Evolutionary conservation across 2,888 invertebrate genomes (phyloP).

Genomic region (Hemaris fuciformis): DNA sequence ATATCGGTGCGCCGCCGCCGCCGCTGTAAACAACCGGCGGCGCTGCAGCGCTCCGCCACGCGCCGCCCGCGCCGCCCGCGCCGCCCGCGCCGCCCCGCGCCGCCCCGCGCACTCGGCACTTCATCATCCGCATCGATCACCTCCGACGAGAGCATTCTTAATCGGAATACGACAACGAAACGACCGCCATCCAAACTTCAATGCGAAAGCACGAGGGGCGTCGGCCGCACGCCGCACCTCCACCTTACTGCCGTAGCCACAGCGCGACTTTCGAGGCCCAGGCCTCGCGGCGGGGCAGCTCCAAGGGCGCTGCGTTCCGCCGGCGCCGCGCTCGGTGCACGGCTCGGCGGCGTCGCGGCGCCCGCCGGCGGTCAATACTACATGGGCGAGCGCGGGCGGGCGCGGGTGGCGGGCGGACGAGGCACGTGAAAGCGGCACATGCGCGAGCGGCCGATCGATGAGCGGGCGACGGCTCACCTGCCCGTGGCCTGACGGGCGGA

Average conservation of each 20-base stretch:
- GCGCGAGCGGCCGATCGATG: conserved; percentile 23
- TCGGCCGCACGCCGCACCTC: not conserved
- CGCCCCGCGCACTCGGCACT: not conserved
- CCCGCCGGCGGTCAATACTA: conserved; percentile 18
- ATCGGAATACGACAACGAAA: too few species aligned
- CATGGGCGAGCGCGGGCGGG: conserved; percentile 14
- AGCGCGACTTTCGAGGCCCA: conserved; percentile 21
- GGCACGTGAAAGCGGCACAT: conserved; percentile 19
- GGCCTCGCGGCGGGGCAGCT: conserved; percentile 22
- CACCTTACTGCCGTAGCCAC: conserved; percentile 17
- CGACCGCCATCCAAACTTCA: not conserved
- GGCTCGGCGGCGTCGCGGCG: conserved; percentile 21
- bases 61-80: conserved; percentile 13
- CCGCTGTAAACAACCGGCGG: conserved; percentile 31
- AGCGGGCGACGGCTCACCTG: conserved; percentile 39
- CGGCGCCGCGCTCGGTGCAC: conserved; percentile 21
- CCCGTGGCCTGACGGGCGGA: conserved; percentile 38
- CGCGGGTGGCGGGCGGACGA: conserved; percentile 23
- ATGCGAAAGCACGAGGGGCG: not conserved
- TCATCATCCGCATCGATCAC: too few species aligned
- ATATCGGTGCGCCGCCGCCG: conserved; percentile 36
- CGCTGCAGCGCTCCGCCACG: conserved; percentile 20
- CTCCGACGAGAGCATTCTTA: too few species aligned
- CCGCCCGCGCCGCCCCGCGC: conserved; percentile 13
- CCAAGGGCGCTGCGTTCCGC: conserved; percentile 21